These are phyloP conservation scores for Chrosomus eos DNA, from an alignment of 2,797 vertebrate species.

Conservation along the genomic window DNA sequence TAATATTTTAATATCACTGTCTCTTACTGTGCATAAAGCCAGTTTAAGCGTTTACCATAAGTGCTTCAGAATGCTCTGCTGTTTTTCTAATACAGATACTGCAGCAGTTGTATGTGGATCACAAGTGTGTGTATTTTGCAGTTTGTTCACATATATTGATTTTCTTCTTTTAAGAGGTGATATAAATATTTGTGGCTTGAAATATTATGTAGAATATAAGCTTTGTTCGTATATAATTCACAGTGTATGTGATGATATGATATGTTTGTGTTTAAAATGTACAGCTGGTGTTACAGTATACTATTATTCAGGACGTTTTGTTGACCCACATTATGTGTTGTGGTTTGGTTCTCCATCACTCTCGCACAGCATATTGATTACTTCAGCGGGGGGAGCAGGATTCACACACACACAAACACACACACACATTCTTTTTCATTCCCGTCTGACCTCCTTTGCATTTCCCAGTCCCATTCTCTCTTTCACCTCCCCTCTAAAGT, in stretches of 20 bases:
- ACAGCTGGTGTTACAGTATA: background rate
- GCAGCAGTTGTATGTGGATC: background rate
- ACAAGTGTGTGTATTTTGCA: background rate
- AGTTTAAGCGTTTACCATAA: background rate
- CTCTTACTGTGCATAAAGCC: background rate
- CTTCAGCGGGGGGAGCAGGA: background rate
- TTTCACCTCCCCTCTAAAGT: background rate
- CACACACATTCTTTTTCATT: slow-evolving; percentile 7
- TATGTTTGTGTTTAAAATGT: background rate
- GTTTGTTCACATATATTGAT: background rate
- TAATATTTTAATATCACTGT: background rate
- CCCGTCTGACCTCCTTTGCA: slow-evolving; percentile 13
- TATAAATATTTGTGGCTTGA: background rate
- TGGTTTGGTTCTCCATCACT: slow-evolving; percentile 23
- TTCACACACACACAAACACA: background rate
- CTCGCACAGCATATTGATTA: slow-evolving; percentile 47
- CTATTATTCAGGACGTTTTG: slow-evolving; percentile 4
- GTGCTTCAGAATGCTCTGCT: background rate
- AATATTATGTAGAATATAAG: background rate
- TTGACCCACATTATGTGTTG: slow-evolving; percentile 32
- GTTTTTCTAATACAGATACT: background rate
- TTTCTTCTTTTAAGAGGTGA: background rate
- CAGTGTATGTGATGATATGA: background rate
- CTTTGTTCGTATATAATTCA: background rate
- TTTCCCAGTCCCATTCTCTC: slow-evolving; percentile 6